These are phyloP conservation scores for Ceriagrion tenellum DNA, from an alignment of 2,888 invertebrate species.

Conservation along the genomic window DNA sequence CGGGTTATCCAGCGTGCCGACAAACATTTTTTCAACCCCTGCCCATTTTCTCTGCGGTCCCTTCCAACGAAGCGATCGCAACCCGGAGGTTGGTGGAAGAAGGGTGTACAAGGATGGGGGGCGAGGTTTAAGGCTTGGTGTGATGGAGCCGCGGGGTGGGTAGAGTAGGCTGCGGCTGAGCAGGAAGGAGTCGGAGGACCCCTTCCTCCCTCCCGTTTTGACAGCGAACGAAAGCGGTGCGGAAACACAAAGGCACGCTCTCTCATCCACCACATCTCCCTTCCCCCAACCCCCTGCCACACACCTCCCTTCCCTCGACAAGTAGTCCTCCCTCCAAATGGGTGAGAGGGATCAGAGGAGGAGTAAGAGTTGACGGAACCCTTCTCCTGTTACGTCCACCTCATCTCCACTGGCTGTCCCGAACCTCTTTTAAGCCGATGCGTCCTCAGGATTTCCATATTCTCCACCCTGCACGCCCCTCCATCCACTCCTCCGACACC, in stretches of 20 bases:
- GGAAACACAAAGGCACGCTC: constrained; percentile 19
- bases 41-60: not conserved
- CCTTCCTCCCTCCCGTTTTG: not conserved
- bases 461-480: not conserved
- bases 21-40: constrained; percentile 13
- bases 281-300: not conserved
- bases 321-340: not conserved
- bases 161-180: not conserved
- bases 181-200: not conserved
- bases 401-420: not conserved
- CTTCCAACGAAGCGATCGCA: not conserved
- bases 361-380: not conserved
- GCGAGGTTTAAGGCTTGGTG: not conserved
- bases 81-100: not conserved
- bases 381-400: constrained; percentile 22
- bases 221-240: constrained; percentile 23
- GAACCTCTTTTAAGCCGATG: not conserved
- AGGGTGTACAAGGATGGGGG: not conserved
- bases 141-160: not conserved
- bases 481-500: not conserved
- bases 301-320: not conserved
- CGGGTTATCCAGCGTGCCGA: not conserved
- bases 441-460: not conserved
- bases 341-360: not conserved
- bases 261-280: not conserved